phyloP scores from a whole-genome alignment of 2,797 vertebrate genomes.

The Macroramphosus scolopax region DNA sequence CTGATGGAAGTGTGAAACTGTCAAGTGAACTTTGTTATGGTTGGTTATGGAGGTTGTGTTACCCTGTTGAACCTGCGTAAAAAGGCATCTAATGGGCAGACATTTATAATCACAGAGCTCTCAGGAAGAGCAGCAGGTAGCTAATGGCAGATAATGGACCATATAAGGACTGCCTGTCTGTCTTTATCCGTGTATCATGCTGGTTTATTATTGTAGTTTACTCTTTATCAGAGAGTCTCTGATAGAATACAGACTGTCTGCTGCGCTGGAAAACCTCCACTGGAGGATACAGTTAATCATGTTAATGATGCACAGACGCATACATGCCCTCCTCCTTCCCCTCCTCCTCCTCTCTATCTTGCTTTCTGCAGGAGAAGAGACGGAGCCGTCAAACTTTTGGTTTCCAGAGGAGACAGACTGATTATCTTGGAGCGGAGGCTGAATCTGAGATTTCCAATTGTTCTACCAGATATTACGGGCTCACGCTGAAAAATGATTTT shows the following conservation, averaged over 20 bases:
- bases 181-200: not conserved
- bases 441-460: conserved; percentile 13
- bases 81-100: conserved; percentile 23
- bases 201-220: conserved; percentile 12
- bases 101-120: conserved; percentile 32
- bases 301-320: conserved; percentile 4
- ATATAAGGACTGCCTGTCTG: conserved; percentile 7
- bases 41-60: conserved; percentile 17
- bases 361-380: not conserved
- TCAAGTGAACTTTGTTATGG: not conserved
- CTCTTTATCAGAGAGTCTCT: conserved; percentile 36
- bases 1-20: not conserved
- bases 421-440: conserved; percentile 15
- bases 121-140: conserved; percentile 9
- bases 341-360: too few species aligned
- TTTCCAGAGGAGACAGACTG: conserved; percentile 12
- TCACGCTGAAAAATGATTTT: too few species aligned
- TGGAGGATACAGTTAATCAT: conserved; percentile 25
- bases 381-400: not conserved
- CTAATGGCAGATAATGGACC: conserved; percentile 46
- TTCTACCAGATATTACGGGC: too few species aligned
- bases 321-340: not conserved
- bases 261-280: conserved; percentile 28
- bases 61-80: conserved; percentile 18
- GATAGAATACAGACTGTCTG: conserved; percentile 25